Conservation (phyloP, 2,113 vertebrate species). For the Lepus americanus region DNA sequence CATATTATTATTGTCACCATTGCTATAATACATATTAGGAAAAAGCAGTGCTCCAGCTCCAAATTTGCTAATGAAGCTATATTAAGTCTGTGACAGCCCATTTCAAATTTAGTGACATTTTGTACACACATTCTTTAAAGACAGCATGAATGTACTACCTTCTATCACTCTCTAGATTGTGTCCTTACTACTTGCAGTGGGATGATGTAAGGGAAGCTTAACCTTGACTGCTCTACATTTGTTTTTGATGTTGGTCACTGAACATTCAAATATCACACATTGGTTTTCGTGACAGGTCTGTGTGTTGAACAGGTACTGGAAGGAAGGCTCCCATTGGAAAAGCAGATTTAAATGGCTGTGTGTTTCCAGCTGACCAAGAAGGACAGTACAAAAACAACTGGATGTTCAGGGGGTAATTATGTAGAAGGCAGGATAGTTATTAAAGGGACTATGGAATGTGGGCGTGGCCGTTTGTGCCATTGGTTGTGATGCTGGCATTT, state of each 20-base stretch:
- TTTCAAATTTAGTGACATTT: constrained; percentile 76
- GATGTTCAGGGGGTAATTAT: not conserved
- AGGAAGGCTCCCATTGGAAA: constrained; percentile 13
- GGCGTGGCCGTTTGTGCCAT: not conserved
- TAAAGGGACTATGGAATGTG: not conserved
- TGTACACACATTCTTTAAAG: constrained; percentile 89
- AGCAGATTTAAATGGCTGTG: constrained; percentile 28
- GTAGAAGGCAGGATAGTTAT: not conserved
- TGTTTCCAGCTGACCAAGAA: constrained; percentile 35
- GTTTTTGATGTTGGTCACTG: constrained; percentile 2
- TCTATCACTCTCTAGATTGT: not conserved
- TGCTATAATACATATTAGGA: constrained; percentile 85
- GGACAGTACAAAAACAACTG: not conserved
- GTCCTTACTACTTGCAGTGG: not conserved
- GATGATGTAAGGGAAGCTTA: not conserved
- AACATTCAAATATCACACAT: not conserved
- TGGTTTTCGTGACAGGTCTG: not conserved
- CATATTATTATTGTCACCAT: constrained; percentile 82
- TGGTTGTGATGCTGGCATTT: not conserved
- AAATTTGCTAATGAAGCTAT: constrained; percentile 75
- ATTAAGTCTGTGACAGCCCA: constrained; percentile 78
- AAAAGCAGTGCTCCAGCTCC: constrained; percentile 91
- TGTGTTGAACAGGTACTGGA: not conserved
- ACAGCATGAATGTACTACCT: constrained; percentile 84
- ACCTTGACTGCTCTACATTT: not conserved